Evolutionary conservation across 2,113 vertebrate genomes (phyloP).

Genomic region (Oncorhynchus gorbuscha): DNA sequence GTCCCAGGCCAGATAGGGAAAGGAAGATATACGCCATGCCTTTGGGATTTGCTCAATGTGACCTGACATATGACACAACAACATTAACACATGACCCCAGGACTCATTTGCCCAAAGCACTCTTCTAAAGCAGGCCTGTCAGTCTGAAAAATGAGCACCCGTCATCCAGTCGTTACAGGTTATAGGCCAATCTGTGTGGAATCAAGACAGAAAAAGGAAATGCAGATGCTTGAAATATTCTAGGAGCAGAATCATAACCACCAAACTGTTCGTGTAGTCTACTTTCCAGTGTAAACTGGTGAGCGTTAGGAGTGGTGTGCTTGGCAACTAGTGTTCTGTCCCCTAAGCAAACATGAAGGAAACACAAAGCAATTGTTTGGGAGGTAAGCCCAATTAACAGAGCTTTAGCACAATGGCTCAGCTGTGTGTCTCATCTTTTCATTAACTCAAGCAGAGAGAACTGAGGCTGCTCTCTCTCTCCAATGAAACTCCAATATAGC

Average conservation of each 20-base stretch:
- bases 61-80: slow-evolving; percentile 53
- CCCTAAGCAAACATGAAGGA: slow-evolving; percentile 47
- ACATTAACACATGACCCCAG: slow-evolving; percentile 49
- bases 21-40: slow-evolving; percentile 36
- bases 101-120: slow-evolving; percentile 34
- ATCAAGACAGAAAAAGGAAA: neutral
- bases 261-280: slow-evolving; percentile 47
- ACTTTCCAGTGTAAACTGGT: slow-evolving; percentile 31
- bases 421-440: slow-evolving; percentile 52
- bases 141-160: slow-evolving; percentile 30
- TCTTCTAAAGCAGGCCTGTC: slow-evolving; percentile 27
- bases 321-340: slow-evolving; percentile 11
- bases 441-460: slow-evolving; percentile 51
- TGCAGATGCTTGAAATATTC: neutral
- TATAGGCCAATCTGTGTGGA: neutral
- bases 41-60: slow-evolving; percentile 47
- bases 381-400: slow-evolving; percentile 55
- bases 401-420: slow-evolving; percentile 47
- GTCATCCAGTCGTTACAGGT: neutral
- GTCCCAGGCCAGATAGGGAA: slow-evolving; percentile 24
- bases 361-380: slow-evolving; percentile 28
- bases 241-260: neutral
- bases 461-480: slow-evolving; percentile 35
- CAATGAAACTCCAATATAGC: slow-evolving; percentile 59
- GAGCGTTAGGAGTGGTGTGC: slow-evolving; percentile 33